Base-by-base conservation (phyloP, 1,140 invertebrate species). In the Oncopodura yosiiana region DNA sequence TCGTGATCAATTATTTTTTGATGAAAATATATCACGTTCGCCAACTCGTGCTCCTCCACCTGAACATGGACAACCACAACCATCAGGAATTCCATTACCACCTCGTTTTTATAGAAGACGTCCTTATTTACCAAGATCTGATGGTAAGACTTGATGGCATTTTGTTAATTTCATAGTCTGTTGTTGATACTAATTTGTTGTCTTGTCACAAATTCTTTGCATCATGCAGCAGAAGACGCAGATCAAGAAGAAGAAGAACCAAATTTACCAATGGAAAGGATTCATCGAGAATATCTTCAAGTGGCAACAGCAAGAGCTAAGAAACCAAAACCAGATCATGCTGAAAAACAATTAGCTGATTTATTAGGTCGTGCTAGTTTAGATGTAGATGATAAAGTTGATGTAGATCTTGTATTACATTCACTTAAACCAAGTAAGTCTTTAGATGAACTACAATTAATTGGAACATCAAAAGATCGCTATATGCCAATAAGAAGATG, bases 1-100 rank as follows among this genome's bases (percentile, higher is more conserved):
- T 12, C 53, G 58, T 55, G 62, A 64, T 36, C 37, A 60, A 41
- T 42, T 64, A 6, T 64, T 64, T 39, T 64, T 58, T 36, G 58
- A 61, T 44, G 58, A 63, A 24, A 36, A 18, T 14, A 38, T 51
- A 14, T 39, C 57, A 16, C 12, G 14, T 2, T 37, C 21, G 49
- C 37, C 54, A 4, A 46, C 54, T 11, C 27, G 36, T 9, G 26
- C 3, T n/a, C 24, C 3, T 14, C 19, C 21, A 30, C 26, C 45
- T 29, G 18, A 21, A 9, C 3, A 19, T 3, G 3, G 6, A 14
- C 36, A 24, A 38, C 32, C 34, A 3, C 48, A 21, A 5, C 3
- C n/a, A 14, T 11, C 9, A 19, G 18, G 24, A 11, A 5, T 41
- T 41, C 26, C 16, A 48, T 8, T 48, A 11, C 45, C 29, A 16